Conservation (phyloP, 2,113 vertebrate species). For the Cyanoramphus novaezelandiae region DNA sequence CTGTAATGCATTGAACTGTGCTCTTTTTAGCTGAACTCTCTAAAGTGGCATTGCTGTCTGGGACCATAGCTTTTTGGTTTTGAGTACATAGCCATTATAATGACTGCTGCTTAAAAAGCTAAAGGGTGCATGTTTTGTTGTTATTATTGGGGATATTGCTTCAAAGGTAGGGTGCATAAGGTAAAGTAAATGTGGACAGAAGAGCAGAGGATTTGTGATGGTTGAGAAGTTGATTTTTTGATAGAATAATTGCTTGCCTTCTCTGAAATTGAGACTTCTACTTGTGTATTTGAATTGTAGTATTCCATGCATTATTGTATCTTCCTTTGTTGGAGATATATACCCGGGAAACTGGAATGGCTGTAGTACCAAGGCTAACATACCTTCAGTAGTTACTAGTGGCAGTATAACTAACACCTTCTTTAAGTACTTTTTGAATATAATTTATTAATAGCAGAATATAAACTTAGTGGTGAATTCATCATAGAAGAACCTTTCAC, state of each 20-base stretch:
- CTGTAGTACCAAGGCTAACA: not conserved
- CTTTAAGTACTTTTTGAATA: conserved; percentile 23
- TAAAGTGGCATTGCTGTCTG: not conserved
- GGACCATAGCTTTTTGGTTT: not conserved
- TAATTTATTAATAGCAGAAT: not conserved
- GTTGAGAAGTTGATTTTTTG: not conserved
- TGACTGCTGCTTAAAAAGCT: not conserved
- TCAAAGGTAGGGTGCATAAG: not conserved
- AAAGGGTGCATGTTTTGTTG: not conserved
- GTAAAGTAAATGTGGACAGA: not conserved
- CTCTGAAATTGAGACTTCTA: not conserved
- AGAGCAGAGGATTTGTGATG: not conserved
- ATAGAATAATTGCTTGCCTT: not conserved
- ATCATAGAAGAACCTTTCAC: not conserved
- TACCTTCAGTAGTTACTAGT: not conserved
- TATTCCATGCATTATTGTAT: not conserved
- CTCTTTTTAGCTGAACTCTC: not conserved
- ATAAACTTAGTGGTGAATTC: not conserved
- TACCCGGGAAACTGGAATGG: not conserved
- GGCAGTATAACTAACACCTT: not conserved
- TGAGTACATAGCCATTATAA: not conserved
- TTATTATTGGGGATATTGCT: not conserved
- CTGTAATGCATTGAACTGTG: not conserved
- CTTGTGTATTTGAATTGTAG: not conserved
- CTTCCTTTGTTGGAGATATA: not conserved